These are phyloP conservation scores for Cydia strobilella DNA, from an alignment of 1,140 invertebrate genomes.

Conservation along the genomic window DNA sequence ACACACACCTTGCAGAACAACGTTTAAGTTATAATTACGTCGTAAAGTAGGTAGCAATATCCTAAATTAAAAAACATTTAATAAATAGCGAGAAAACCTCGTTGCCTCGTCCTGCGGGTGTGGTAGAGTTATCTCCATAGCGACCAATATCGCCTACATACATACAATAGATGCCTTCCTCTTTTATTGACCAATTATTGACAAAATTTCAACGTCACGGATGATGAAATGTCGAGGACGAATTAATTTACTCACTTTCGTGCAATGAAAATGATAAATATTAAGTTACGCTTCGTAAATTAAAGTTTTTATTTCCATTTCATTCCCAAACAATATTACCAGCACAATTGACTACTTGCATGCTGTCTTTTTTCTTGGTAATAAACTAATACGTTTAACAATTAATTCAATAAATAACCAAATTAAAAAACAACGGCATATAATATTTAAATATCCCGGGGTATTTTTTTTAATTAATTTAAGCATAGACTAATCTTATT, in stretches of 20 bases:
- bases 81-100: constrained; percentile 14
- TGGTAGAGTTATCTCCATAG: constrained; percentile 61
- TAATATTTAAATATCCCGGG: not conserved
- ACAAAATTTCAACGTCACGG: constrained; percentile 55
- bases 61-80: not conserved
- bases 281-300: too few relatives aligned
- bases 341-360: too few relatives aligned
- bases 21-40: not conserved
- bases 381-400: too few relatives aligned
- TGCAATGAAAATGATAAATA: too few relatives aligned
- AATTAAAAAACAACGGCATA: too few relatives aligned
- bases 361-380: too few relatives aligned
- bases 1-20: not conserved
- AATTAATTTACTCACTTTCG: too few relatives aligned
- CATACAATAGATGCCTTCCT: constrained; percentile 51
- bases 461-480: not conserved
- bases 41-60: not conserved
- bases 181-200: constrained; percentile 72
- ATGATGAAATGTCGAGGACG: not conserved
- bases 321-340: too few relatives aligned
- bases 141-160: constrained; percentile 60
- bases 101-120: constrained; percentile 57
- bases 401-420: too few relatives aligned
- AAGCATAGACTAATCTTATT: not conserved
- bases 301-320: too few relatives aligned